Evolutionary conservation across 2,888 invertebrate species (phyloP).

Genomic region (Silvanus unidentatus): DNA sequence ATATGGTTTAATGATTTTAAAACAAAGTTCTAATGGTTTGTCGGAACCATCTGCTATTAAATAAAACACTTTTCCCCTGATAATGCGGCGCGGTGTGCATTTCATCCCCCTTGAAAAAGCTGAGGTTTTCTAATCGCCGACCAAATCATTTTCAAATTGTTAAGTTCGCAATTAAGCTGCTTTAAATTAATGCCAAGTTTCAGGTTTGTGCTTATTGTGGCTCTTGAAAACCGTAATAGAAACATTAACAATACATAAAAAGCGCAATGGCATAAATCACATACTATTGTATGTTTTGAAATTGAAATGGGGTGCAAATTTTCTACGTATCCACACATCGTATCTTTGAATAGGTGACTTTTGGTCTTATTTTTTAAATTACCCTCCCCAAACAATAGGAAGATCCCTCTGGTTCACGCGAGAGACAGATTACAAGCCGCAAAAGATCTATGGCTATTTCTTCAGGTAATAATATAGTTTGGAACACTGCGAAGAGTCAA

Average conservation of each 20-base stretch:
- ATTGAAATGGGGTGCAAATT: conserved; percentile 46
- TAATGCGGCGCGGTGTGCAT: conserved; percentile 12
- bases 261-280: conserved; percentile 15
- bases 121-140: conserved; percentile 9
- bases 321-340: conserved; percentile 35
- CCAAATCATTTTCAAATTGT: conserved; percentile 25
- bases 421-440: conserved; percentile 30
- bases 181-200: neutral
- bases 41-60: conserved; percentile 19
- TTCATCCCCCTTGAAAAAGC: conserved; percentile 18
- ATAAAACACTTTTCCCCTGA: conserved; percentile 18
- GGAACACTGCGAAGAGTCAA: conserved; percentile 8
- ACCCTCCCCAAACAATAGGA: conserved; percentile 4
- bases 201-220: neutral
- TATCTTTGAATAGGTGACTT: conserved; percentile 24
- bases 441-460: conserved; percentile 19
- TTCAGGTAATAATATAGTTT: conserved; percentile 25
- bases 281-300: conserved; percentile 29
- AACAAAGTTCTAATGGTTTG: conserved; percentile 15
- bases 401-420: conserved; percentile 10
- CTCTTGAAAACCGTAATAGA: too few species aligned
- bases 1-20: conserved; percentile 15
- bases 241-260: too few species aligned
- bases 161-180: conserved; percentile 8
- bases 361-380: conserved; percentile 20